phyloP scores from a whole-genome alignment of 53 echinoderm and acorn worm genomes.

The Stichopus horrens region DNA sequence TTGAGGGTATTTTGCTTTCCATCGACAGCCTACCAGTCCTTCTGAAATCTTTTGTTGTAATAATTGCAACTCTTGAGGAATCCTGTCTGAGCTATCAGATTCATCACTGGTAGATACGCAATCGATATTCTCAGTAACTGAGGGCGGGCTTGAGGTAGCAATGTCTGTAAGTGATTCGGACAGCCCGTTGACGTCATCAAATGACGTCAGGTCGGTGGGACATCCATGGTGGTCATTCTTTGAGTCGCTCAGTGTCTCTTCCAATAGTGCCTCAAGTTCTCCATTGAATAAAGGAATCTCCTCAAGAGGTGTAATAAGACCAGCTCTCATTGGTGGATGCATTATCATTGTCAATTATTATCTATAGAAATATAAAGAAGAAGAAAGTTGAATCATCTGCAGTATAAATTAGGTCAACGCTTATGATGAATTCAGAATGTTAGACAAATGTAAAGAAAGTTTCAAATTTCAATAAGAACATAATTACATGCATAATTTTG shows the following conservation, averaged over 20 bases:
- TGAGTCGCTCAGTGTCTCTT: background rate
- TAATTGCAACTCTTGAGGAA: background rate
- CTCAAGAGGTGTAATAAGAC: constrained; percentile 25
- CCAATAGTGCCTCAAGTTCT: constrained; percentile 29
- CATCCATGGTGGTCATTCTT: background rate
- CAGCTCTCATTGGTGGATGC: constrained; percentile 8
- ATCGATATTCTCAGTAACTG: background rate
- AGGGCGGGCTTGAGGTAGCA: background rate
- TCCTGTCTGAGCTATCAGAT: background rate
- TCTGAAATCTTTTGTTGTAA: constrained; percentile 36
- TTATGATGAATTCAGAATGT: too few species aligned
- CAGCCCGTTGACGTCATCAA: background rate
- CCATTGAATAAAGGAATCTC: constrained; percentile 32
- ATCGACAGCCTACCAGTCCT: constrained; percentile 17
- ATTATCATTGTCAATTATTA: constrained; percentile 13
- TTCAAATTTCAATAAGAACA: too few species aligned
- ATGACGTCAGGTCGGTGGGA: background rate
- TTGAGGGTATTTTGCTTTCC: constrained; percentile 41
- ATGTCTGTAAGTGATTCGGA: background rate
- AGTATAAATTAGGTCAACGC: too few species aligned
- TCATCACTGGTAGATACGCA: constrained; percentile 16
- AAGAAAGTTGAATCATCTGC: too few species aligned
- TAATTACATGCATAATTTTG: too few species aligned
- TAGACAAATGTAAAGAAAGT: too few species aligned
- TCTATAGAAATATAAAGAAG: background rate